These are phyloP conservation scores for Myioborus miniatus DNA, from an alignment of 2,797 vertebrate species.

Conservation along the genomic window DNA sequence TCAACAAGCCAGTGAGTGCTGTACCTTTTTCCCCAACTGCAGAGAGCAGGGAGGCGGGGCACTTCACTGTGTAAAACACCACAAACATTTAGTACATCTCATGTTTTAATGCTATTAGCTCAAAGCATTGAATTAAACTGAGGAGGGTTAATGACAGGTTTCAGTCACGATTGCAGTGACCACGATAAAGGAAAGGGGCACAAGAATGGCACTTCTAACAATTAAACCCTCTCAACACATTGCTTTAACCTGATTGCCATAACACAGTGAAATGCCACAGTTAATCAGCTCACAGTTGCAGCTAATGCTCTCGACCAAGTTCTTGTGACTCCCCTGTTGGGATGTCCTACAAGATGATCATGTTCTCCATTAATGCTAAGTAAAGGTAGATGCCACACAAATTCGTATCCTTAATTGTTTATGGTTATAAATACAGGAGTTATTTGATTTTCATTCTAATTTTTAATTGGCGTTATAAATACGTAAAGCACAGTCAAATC, in stretches of 20 bases:
- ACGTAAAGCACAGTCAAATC: not conserved
- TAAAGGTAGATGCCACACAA: not conserved
- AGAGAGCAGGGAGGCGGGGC: not conserved
- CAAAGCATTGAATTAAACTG: constrained; percentile 71
- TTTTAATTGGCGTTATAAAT: not conserved
- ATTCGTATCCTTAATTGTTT: constrained; percentile 14
- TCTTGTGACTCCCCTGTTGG: constrained; percentile 31
- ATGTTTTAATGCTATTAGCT: constrained; percentile 63
- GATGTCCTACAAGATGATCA: constrained; percentile 29
- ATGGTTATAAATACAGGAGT: not conserved
- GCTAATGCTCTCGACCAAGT: not conserved
- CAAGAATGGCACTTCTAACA: constrained; percentile 66
- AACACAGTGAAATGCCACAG: constrained; percentile 45
- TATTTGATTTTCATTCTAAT: not conserved
- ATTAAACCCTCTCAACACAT: constrained; percentile 60
- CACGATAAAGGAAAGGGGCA: constrained; percentile 65
- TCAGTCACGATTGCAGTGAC: constrained; percentile 65
- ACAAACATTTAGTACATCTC: constrained; percentile 28
- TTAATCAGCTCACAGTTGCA: constrained; percentile 64
- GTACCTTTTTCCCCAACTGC: not conserved
- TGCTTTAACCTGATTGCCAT: constrained; percentile 59
- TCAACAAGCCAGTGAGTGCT: not conserved
- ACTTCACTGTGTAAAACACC: constrained; percentile 24
- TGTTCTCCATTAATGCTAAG: constrained; percentile 41
- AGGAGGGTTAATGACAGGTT: constrained; percentile 77